These are phyloP conservation scores for Cirrhinus molitorella DNA, from an alignment of 2,797 vertebrate species.

Conservation along the genomic window DNA sequence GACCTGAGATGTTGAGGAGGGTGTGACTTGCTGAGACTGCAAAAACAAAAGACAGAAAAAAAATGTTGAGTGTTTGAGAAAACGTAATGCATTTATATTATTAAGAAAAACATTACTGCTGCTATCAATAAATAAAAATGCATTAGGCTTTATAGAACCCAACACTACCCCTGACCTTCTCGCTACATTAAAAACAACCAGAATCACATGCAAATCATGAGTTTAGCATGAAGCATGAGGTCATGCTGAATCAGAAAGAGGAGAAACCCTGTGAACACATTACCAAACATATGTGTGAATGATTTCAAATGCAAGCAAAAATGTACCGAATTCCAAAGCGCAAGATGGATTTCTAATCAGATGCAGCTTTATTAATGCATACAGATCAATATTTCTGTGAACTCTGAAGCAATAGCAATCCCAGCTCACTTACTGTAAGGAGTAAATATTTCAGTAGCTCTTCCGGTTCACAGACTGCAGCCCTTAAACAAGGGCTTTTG, in stretches of 20 bases:
- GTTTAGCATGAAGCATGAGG: not conserved
- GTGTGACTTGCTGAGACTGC: slow-evolving; percentile 77
- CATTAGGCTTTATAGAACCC: not conserved
- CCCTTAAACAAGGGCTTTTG: not conserved
- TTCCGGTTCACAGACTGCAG: not conserved
- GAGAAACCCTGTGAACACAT: not conserved
- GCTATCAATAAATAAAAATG: slow-evolving; percentile 45
- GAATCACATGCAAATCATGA: slow-evolving; percentile 45
- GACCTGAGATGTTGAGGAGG: slow-evolving; percentile 73
- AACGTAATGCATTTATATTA: slow-evolving; percentile 14
- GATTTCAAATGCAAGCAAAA: not conserved
- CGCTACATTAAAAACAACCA: not conserved
- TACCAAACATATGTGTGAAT: not conserved
- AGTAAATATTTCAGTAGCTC: not conserved
- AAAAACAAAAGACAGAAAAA: slow-evolving; percentile 39
- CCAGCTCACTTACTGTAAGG: not conserved
- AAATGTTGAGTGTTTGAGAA: slow-evolving; percentile 17
- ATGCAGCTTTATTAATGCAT: not conserved
- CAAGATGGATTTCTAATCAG: not conserved
- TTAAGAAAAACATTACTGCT: slow-evolving; percentile 21
- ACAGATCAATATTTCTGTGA: not conserved
- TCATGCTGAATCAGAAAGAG: slow-evolving; percentile 19
- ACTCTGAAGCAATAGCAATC: not conserved
- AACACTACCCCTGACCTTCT: not conserved
- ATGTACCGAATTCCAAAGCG: not conserved